These are phyloP conservation scores for Boulengeromyrus knoepffleri DNA, from an alignment of 2,113 vertebrate species.

Conservation along the genomic window DNA sequence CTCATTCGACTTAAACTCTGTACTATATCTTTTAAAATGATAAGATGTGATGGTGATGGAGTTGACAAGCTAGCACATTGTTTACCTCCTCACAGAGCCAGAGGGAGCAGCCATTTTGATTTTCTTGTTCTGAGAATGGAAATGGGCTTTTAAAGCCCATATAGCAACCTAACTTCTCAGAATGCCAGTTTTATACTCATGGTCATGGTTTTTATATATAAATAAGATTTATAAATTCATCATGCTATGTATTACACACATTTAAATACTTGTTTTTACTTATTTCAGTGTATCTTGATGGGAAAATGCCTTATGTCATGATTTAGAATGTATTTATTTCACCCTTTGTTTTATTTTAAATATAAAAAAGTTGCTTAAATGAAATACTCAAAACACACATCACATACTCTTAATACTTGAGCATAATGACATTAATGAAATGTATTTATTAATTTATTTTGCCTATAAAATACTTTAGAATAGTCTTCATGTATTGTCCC, in stretches of 20 bases:
- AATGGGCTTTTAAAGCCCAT: background rate
- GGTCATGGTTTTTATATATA: background rate
- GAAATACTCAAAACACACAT: background rate
- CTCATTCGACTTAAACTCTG: background rate
- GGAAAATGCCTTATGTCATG: background rate
- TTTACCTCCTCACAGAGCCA: background rate
- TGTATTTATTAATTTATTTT: background rate
- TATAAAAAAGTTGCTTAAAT: background rate
- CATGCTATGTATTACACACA: background rate
- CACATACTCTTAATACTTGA: background rate
- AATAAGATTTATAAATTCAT: background rate
- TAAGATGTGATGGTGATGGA: background rate
- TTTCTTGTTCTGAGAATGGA: background rate
- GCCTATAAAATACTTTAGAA: background rate
- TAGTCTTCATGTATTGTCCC: background rate
- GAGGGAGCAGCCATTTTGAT: conserved; percentile 11
- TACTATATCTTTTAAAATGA: background rate
- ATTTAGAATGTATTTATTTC: background rate
- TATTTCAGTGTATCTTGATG: background rate
- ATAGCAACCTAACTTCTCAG: background rate
- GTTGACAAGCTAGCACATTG: background rate
- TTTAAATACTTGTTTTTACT: background rate
- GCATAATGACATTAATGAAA: background rate
- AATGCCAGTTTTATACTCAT: background rate
- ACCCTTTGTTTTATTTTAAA: background rate